phyloP scores from a whole-genome alignment of 2,113 vertebrate genomes.

The Sapajus apella region DNA sequence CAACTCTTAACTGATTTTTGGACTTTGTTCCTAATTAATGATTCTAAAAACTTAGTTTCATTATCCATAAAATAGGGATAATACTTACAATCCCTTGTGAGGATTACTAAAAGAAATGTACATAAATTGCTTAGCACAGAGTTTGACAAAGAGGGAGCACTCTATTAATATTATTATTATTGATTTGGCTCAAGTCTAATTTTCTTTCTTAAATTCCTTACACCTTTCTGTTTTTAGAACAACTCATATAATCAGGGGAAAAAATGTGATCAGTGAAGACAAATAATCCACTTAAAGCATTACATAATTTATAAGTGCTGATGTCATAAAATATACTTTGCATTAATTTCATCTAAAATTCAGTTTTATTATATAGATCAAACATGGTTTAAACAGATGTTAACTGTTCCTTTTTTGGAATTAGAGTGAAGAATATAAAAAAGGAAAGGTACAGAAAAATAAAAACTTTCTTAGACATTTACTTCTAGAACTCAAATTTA shows the following conservation, averaged over 20 bases:
- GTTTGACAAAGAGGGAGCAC: neutral
- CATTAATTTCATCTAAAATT: slow-evolving; percentile 52
- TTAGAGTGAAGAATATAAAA: neutral
- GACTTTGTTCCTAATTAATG: neutral
- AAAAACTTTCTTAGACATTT: slow-evolving; percentile 4
- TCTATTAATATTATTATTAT: neutral
- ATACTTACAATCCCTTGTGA: neutral
- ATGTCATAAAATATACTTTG: slow-evolving; percentile 22
- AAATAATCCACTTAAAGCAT: slow-evolving; percentile 28
- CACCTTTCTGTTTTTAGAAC: slow-evolving; percentile 29
- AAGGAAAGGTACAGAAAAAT: neutral
- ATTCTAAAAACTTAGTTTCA: slow-evolving; percentile 33
- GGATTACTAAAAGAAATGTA: neutral
- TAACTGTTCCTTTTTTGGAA: neutral
- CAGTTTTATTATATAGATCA: neutral
- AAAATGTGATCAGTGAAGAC: slow-evolving; percentile 3
- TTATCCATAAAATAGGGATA: neutral
- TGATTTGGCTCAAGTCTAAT: neutral
- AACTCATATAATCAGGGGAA: neutral
- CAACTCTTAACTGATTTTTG: neutral
- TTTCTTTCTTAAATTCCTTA: slow-evolving; percentile 42
- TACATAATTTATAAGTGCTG: slow-evolving; percentile 36
- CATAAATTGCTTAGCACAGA: neutral
- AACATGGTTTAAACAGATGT: slow-evolving; percentile 3
- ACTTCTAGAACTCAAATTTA: slow-evolving; percentile 29